phyloP scores from a whole-genome alignment of 2,888 invertebrate species.

The Aproaerema taeniolella region DNA sequence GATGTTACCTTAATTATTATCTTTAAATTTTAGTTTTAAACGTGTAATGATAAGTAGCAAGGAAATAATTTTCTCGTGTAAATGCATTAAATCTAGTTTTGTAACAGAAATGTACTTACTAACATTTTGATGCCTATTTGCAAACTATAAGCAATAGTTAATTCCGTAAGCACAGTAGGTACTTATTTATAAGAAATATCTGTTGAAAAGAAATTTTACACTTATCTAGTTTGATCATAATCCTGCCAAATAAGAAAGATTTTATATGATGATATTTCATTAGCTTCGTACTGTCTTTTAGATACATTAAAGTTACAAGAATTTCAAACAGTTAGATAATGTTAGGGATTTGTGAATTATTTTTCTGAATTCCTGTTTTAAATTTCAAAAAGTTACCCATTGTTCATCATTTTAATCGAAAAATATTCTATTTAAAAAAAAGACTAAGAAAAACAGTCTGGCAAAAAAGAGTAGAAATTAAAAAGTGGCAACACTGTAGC shows the following conservation, averaged over 20 bases:
- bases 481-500: too few relatives aligned
- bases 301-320: too few relatives aligned
- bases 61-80: slow-evolving; percentile 9
- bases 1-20: slow-evolving; percentile 29
- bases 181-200: slow-evolving; percentile 3
- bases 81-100: slow-evolving; percentile 3
- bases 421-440: too few relatives aligned
- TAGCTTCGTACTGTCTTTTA: too few relatives aligned
- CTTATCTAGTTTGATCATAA: slow-evolving; percentile 13
- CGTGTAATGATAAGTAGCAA: slow-evolving; percentile 7
- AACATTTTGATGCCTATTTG: slow-evolving; percentile 28
- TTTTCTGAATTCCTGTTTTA: too few relatives aligned
- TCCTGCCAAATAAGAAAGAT: slow-evolving; percentile 19
- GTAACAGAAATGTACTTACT: background rate
- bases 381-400: too few relatives aligned
- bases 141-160: slow-evolving; percentile 45
- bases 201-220: slow-evolving; percentile 11
- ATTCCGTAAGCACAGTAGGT: slow-evolving; percentile 18
- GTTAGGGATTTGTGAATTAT: too few relatives aligned
- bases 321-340: too few relatives aligned
- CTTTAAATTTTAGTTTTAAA: slow-evolving; percentile 19
- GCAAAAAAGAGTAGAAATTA: too few relatives aligned
- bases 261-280: too few relatives aligned
- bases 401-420: too few relatives aligned
- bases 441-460: too few relatives aligned